A percentile compares a stretch with the other conserved stretches of the same genome.
These are phyloP conservation scores for Brachypodius melanocephalos DNA, from an alignment of 2,113 vertebrate species.

Conservation along the genomic window DNA sequence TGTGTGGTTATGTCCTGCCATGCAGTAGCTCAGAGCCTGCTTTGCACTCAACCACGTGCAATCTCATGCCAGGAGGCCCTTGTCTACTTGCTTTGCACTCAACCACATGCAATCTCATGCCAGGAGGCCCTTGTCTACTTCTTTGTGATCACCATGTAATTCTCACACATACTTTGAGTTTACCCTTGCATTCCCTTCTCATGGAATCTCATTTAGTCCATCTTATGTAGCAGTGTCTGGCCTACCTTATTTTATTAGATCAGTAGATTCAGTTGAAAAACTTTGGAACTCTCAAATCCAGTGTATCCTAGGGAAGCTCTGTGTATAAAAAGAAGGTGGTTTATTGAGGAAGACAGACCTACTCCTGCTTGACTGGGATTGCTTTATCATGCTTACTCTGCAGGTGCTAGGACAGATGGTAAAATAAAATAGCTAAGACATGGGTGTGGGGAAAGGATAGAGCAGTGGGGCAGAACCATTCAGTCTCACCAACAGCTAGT, in stretches of 20 bases:
- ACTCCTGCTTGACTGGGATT: background rate
- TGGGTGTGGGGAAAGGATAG: background rate
- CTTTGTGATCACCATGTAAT: background rate
- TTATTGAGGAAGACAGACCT: background rate
- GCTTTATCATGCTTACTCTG: background rate
- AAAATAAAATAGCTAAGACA: background rate
- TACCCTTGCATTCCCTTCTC: background rate
- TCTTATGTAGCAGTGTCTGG: background rate
- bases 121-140: background rate
- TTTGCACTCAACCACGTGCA: background rate
- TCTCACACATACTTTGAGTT: background rate
- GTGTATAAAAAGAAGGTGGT: background rate
- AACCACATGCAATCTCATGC: background rate
- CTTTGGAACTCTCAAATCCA: background rate
- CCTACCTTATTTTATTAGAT: background rate
- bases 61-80: background rate
- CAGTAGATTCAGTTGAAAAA: background rate
- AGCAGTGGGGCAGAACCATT: background rate
- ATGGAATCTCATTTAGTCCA: background rate
- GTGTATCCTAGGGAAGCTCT: background rate
- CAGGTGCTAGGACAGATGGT: background rate
- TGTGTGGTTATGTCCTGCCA: background rate
- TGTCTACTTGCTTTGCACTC: background rate
- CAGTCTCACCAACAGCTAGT: background rate
- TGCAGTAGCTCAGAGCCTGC: fast-evolving